Conservation (phyloP, 2,113 vertebrate species). For the Phalacrocorax brasilianus region DNA sequence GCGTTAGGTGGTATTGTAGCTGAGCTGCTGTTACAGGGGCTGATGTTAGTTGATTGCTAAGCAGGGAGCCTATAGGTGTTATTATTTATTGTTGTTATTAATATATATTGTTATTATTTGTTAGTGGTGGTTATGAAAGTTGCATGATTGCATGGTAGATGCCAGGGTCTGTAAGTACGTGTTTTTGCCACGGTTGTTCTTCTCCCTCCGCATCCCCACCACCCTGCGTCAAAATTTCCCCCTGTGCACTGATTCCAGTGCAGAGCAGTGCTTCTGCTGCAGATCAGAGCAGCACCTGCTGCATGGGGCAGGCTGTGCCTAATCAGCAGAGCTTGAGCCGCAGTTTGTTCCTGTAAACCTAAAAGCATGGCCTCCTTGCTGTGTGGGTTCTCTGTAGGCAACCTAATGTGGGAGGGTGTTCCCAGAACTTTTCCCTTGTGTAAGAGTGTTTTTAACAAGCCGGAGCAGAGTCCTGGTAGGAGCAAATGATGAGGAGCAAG, state of each 20-base stretch:
- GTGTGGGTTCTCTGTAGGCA: background rate
- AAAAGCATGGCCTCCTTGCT: background rate
- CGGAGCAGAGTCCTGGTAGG: slow-evolving; percentile 11
- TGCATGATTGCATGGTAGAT: accelerated
- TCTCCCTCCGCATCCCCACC: background rate
- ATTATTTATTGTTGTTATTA: background rate
- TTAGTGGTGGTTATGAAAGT: background rate
- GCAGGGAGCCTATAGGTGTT: background rate
- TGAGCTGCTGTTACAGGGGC: background rate
- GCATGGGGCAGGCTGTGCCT: background rate
- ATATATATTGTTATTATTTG: background rate
- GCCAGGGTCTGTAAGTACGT: background rate
- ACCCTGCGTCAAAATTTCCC: background rate
- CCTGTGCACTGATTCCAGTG: background rate
- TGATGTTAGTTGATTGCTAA: background rate
- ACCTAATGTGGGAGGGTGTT: background rate
- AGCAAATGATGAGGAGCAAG: slow-evolving; percentile 31
- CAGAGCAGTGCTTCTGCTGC: background rate
- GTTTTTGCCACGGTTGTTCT: background rate
- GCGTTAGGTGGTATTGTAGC: accelerated
- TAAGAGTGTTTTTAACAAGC: background rate
- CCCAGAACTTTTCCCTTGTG: slow-evolving; percentile 16
- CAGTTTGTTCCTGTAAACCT: background rate
- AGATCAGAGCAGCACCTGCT: background rate
- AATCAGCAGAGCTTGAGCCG: accelerated